A percentile compares a stretch with the other conserved stretches of the same genome.
Conservation (phyloP, 2,797 vertebrate genomes). For the Nasua narica region DNA sequence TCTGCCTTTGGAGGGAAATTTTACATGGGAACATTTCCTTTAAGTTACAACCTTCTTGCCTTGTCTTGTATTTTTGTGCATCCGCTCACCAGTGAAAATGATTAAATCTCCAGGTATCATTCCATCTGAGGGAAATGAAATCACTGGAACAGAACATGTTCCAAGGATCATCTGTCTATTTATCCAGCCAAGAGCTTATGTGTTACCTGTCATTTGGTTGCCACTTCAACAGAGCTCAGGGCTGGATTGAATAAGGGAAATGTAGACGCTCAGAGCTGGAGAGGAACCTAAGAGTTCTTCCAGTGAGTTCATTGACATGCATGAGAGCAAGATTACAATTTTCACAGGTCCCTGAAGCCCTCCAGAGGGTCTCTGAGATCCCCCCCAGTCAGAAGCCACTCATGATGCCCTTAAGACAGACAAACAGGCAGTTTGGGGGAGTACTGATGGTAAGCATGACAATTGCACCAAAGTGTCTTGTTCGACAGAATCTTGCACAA, state of each 20-base stretch:
- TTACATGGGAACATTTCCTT: neutral
- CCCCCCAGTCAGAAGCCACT: neutral
- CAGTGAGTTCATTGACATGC: neutral
- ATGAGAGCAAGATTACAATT: neutral
- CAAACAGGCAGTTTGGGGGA: neutral
- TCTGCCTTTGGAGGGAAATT: neutral
- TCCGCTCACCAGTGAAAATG: neutral
- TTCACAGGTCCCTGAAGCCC: neutral
- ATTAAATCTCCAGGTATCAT: conserved; percentile 61
- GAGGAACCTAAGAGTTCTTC: neutral
- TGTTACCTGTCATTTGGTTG: conserved; percentile 33
- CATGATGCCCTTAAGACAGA: neutral
- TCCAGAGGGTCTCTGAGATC: neutral
- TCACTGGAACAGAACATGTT: conserved; percentile 68
- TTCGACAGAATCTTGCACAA: neutral
- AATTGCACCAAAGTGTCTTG: neutral
- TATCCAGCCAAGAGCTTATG: neutral
- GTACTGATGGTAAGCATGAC: neutral
- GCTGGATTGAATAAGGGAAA: neutral
- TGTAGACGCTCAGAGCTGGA: neutral
- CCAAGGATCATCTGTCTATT: conserved; percentile 45
- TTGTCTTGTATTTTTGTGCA: neutral
- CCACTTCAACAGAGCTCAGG: neutral
- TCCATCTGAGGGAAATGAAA: conserved; percentile 68
- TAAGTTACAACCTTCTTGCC: neutral